A percentile compares a stretch with the other conserved stretches of the same genome.
Evolutionary conservation across 2,113 vertebrate genomes (phyloP).

Genomic region (Lamprologus tigripictilis): DNA sequence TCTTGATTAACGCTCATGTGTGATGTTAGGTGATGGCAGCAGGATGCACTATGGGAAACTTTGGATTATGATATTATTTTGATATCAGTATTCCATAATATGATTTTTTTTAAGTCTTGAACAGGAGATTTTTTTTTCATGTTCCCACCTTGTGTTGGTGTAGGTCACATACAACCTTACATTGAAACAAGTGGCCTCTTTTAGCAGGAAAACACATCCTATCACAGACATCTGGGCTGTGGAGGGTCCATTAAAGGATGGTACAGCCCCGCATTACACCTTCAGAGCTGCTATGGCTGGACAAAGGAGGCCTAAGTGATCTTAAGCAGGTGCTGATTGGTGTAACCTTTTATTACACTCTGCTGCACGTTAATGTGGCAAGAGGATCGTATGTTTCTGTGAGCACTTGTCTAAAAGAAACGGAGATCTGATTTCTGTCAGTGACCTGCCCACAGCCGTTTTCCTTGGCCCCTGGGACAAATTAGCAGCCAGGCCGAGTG

Average conservation of each 20-base stretch:
- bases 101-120: accelerated
- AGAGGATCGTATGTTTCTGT: background rate
- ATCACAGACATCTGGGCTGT: background rate
- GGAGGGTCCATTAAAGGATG: background rate
- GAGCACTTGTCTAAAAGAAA: background rate
- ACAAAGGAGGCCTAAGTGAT: background rate
- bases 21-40: background rate
- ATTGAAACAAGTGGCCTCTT: background rate
- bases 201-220: background rate
- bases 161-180: background rate
- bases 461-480: background rate
- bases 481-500: background rate
- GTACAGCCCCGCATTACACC: background rate
- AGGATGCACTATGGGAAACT: background rate
- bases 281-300: background rate
- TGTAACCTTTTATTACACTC: background rate
- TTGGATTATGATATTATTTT: background rate
- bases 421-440: background rate
- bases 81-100: background rate
- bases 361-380: background rate
- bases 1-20: background rate
- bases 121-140: background rate
- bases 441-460: background rate
- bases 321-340: background rate
- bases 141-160: background rate